These are phyloP conservation scores for Channa maculata DNA, from an alignment of 2,113 vertebrate species.

Conservation along the genomic window DNA sequence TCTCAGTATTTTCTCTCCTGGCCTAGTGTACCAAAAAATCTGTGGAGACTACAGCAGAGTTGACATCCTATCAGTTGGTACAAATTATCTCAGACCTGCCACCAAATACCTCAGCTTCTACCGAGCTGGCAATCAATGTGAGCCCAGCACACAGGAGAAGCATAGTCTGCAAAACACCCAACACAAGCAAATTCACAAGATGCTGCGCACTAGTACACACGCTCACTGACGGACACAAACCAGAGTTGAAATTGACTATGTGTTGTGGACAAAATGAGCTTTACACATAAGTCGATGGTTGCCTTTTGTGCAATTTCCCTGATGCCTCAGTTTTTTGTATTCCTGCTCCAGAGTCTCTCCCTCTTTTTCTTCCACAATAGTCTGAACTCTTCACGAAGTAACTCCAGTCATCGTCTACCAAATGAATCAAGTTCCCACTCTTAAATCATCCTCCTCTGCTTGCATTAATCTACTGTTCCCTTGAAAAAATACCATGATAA, in stretches of 20 bases:
- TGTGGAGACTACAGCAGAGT: slow-evolving; percentile 32
- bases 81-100: slow-evolving; percentile 42
- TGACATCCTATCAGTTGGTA: slow-evolving; percentile 40
- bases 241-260: slow-evolving; percentile 27
- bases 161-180: slow-evolving; percentile 38
- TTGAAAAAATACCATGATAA: slow-evolving; percentile 7
- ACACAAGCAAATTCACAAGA: slow-evolving; percentile 33
- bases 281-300: not conserved
- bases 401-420: slow-evolving; percentile 27
- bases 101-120: slow-evolving; percentile 39
- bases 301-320: slow-evolving; percentile 21
- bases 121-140: slow-evolving; percentile 42
- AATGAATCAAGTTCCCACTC: slow-evolving; percentile 49
- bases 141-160: slow-evolving; percentile 50
- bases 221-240: slow-evolving; percentile 14
- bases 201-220: slow-evolving; percentile 6
- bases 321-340: slow-evolving; percentile 29
- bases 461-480: slow-evolving; percentile 24
- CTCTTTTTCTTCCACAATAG: slow-evolving; percentile 16
- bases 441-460: slow-evolving; percentile 23
- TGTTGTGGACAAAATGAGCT: slow-evolving; percentile 11
- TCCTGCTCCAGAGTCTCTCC: not conserved
- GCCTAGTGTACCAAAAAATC: slow-evolving; percentile 32
- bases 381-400: slow-evolving; percentile 27
- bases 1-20: not conserved